Base-by-base conservation (phyloP, 1,140 invertebrate species). In the Cydia fagiglandana region DNA sequence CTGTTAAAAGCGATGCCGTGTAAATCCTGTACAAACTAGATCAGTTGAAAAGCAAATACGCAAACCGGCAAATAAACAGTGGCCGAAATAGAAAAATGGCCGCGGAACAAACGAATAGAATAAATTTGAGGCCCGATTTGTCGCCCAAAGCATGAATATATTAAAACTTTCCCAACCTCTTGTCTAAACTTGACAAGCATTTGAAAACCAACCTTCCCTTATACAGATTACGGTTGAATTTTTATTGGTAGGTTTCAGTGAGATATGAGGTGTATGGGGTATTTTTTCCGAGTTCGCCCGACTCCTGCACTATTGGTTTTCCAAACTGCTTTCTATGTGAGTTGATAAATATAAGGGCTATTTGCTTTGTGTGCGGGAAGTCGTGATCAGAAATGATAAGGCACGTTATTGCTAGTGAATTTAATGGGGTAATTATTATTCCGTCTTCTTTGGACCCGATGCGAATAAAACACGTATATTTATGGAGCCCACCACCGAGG, bases 71-170 rank as follows among this genome's bases (percentile, higher is more conserved):
- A 68, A 68, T 34, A 68, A 68, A 68, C 30, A 68, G 28, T 68
- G 64, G 28, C 64, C 64, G 64, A 68, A 68, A 68, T 68, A 34
- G 64, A 68, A 17, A 68, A 68, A 68, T 68, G 64, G 10, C 64
- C 30, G 64, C 64, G 64, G 53, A 38, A 68, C 64, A 68, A 38
- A 20, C 64, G 64, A 68, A 68, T 68, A 38, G 64, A 68, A 68
- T 68, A 68, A 68, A 68, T 68, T 68, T 34, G 64, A 34, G 64
- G 64, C 15, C 64, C 64, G 30, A 68, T 68, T 68, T 73, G 70
- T 73, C 41, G 34, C 70, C 41, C 7, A 7, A 41, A 38, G 70
- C 45, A 15, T 73, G 70, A 47, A 73, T 73, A 73, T 73, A 50
- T 73, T 56, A 45, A n/a, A 56, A 53, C n/a, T 53, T 53, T 15